Conservation (phyloP, 2,888 invertebrate species). For the Hetaerina titia region DNA sequence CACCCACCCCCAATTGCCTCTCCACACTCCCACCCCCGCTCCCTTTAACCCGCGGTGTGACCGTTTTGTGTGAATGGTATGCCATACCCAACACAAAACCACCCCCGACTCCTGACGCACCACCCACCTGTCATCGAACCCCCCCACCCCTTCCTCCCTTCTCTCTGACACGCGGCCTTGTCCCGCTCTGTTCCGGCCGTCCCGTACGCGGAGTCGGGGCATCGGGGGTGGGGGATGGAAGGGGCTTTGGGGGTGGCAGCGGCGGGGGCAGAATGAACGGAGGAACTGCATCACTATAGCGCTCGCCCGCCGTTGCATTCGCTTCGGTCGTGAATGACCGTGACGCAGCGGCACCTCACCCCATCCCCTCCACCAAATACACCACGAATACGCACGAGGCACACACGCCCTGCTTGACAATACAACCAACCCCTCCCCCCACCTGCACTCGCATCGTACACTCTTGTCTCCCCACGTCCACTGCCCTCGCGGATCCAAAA, state of each 20-base stretch:
- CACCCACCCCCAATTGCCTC: not conserved
- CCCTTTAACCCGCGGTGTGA: not conserved
- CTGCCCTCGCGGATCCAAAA: not conserved
- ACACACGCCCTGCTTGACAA: too few species aligned
- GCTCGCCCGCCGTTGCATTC: slow-evolving; percentile 16
- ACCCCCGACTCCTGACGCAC: not conserved
- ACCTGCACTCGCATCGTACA: not conserved
- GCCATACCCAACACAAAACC: not conserved
- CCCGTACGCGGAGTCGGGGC: not conserved
- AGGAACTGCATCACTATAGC: slow-evolving; percentile 45
- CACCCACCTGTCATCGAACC: not conserved
- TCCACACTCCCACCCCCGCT: not conserved
- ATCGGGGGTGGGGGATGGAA: not conserved
- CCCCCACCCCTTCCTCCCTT: not conserved
- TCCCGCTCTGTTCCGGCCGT: not conserved
- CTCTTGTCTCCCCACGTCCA: not conserved
- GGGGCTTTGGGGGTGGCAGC: not conserved
- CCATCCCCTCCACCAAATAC: too few species aligned
- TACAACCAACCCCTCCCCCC: too few species aligned
- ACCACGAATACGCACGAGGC: too few species aligned
- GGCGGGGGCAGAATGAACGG: not conserved
- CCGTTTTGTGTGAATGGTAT: slow-evolving; percentile 15
- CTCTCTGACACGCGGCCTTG: not conserved
- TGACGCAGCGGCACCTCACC: not conserved
- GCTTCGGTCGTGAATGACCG: slow-evolving; percentile 21